Base-by-base conservation (phyloP, 2,888 invertebrate genomes). In the Andrena haemorrhoa region DNA sequence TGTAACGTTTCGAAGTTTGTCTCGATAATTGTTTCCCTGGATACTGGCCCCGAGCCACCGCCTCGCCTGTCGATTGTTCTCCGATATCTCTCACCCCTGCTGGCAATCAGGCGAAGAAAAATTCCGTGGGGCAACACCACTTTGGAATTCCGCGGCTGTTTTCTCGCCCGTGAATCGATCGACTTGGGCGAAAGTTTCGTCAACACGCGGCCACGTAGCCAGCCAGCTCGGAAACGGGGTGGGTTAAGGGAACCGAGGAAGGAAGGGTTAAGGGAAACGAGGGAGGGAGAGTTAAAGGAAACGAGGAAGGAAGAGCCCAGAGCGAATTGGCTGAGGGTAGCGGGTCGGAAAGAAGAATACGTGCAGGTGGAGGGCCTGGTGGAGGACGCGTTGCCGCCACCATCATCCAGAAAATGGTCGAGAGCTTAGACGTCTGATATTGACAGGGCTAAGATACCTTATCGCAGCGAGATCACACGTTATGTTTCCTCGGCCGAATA, bases 381-480 rank as follows among this genome's bases (percentile, higher is more conserved):
- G 78, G 35, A 69, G 47, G 72, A 64, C 76, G 76, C 68, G 74
- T 81, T 79, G 70, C 74, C 64, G 60, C 60, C 10, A 49, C 83
- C 74, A 77, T 70, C 81, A 82, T 82, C 72, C 79, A 51, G 63
- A 79, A 75, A 75, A 75, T 75, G 73, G 79, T 74, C 75, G 74
- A 79, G 75, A 76, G 71, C 75, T 79, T 80, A 78, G 86, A 85
- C 80, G 81, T 83, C 86, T 86, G 86, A 86, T 86, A 86, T 86
- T 70, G 86, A 86, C 86, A 86, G 86, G 77, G 49, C 10, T 47
- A 69, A 70, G 86, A 84, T 86, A 86, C 69, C 83, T 80, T 84
- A 86, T 86, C 86, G 82, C 74, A 29, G 20, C 35, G 56, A 69
- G 79, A 82, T 86, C 86, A 58, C 77, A 75, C 68, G 75, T 86